A percentile compares a stretch with the other conserved stretches of the same genome.
These are phyloP conservation scores for Rhinogobio ventralis DNA, from an alignment of 2,797 vertebrate genomes.

Conservation along the genomic window DNA sequence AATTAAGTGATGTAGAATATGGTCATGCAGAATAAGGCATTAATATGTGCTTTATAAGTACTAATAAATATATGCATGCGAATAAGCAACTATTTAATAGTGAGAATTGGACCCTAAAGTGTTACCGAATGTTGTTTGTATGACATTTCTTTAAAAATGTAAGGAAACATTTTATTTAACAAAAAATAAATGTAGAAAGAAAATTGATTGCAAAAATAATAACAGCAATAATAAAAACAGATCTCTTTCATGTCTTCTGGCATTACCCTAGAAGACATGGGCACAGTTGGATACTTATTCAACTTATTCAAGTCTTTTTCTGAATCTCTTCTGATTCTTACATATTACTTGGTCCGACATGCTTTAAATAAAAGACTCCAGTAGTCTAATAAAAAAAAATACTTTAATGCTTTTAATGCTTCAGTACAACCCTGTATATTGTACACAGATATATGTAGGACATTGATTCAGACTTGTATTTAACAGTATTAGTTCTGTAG, in stretches of 20 bases:
- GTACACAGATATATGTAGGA: background rate
- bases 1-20: too few relatives aligned
- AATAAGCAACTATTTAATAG: too few relatives aligned
- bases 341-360: constrained; percentile 25
- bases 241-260: background rate
- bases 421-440: background rate
- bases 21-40: too few relatives aligned
- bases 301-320: background rate
- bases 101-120: too few relatives aligned
- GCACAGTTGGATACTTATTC: background rate
- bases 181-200: background rate
- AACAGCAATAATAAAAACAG: background rate
- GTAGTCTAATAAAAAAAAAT: constrained; percentile 43
- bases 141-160: background rate
- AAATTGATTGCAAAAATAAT: background rate
- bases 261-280: background rate
- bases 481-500: background rate
- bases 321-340: constrained; percentile 30
- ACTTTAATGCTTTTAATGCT: constrained; percentile 8
- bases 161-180: background rate
- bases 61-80: too few relatives aligned
- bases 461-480: constrained; percentile 6
- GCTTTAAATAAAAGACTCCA: constrained; percentile 25
- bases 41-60: too few relatives aligned
- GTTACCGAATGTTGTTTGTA: too few relatives aligned